phyloP scores from a whole-genome alignment of 2,888 invertebrate genomes.

The Ryuthela nishihirai region DNA sequence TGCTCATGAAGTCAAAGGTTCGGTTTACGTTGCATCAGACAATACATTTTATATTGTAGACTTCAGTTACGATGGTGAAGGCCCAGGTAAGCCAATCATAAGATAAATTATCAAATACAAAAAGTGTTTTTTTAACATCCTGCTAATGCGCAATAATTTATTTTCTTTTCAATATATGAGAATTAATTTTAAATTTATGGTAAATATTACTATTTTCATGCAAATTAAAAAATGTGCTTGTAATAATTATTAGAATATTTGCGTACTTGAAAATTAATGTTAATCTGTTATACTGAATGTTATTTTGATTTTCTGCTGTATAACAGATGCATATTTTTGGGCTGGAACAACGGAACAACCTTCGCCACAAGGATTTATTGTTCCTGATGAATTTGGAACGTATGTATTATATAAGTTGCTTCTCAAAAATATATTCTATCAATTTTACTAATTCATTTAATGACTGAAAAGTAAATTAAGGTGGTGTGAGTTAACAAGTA shows the following conservation, averaged over 20 bases:
- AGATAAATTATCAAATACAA: background rate
- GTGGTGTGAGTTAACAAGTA: too few species aligned
- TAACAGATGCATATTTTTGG: conserved; percentile 82
- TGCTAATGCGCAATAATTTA: background rate
- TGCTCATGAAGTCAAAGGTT: conserved; percentile 36
- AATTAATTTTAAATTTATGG: too few species aligned
- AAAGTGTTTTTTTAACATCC: background rate
- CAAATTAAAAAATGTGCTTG: too few species aligned
- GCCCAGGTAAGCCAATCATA: conserved; percentile 33
- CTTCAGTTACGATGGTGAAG: conserved; percentile 41
- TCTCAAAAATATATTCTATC: too few species aligned
- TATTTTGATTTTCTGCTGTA: background rate
- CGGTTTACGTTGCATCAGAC: conserved; percentile 34
- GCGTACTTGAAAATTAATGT: background rate
- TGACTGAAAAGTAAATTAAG: too few species aligned
- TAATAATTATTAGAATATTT: background rate
- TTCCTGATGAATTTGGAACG: conserved; percentile 83
- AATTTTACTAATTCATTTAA: too few species aligned
- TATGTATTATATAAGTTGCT: conserved; percentile 53
- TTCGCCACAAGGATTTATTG: conserved; percentile 64
- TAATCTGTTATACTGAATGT: too few species aligned
- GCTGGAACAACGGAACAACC: conserved; percentile 70
- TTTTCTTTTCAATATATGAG: too few species aligned
- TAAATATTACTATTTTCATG: too few species aligned
- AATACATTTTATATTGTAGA: conserved; percentile 33